Evolutionary conservation across 1,140 invertebrate genomes (phyloP).

Genomic region (Caenorhabditis elegans): WBcel235 BX284604.4:11230001-11230500

Average conservation of each 20-base stretch:
- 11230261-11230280: constrained; percentile 8
- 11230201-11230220: constrained; percentile 6
- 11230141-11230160: background rate
- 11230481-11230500: no score
- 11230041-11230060: no score
- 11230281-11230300: constrained; percentile 26
- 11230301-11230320: background rate
- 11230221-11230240: constrained; percentile 27
- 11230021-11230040: no score
- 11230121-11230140: constrained; percentile 35
- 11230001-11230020: no score
- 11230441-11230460: no score
- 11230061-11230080: no score
- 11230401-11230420: background rate
- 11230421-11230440: no score
- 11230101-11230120: constrained; percentile 37
- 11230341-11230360: constrained; percentile 6
- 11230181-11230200: background rate
- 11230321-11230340: constrained; percentile 23
- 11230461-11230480: no score
- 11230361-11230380: background rate
- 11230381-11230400: constrained; percentile 18
- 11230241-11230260: constrained; percentile 29
- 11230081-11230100: constrained; percentile 5
- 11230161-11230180: background rate